Evolutionary conservation across 2,888 invertebrate genomes (phyloP).

Genomic region (Ophion ventricosus): DNA sequence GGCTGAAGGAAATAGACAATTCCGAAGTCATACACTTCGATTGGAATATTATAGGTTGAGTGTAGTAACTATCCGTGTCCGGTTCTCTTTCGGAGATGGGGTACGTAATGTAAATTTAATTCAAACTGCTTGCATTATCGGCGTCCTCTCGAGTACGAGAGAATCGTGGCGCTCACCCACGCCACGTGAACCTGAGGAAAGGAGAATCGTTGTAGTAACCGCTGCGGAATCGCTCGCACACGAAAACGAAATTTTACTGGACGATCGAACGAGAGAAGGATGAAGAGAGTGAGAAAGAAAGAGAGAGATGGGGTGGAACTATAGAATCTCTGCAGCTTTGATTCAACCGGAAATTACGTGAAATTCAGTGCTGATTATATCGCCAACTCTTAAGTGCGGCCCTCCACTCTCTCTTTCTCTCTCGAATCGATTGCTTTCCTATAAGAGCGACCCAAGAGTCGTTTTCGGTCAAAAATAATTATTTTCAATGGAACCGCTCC

Average conservation of each 20-base stretch:
- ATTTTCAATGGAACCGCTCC: conserved; percentile 63
- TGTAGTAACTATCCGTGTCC: conserved; percentile 37
- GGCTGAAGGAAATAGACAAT: conserved; percentile 60
- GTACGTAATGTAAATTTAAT: conserved; percentile 71
- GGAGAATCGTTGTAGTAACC: conserved; percentile 63
- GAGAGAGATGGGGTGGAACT: conserved; percentile 19
- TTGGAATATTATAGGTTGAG: conserved; percentile 53
- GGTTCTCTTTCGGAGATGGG: conserved; percentile 58
- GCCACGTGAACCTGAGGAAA: conserved; percentile 41
- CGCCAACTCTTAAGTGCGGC: conserved; percentile 66
- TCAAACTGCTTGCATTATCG: conserved; percentile 71
- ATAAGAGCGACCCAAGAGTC: conserved; percentile 71
- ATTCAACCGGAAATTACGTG: conserved; percentile 74
- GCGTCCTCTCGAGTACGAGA: conserved; percentile 52
- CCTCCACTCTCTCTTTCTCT: conserved; percentile 54
- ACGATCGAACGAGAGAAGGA: conserved; percentile 41
- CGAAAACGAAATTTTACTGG: conserved; percentile 53
- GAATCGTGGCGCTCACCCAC: conserved; percentile 23
- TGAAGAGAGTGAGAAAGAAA: conserved; percentile 13
- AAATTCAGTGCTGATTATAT: conserved; percentile 76
- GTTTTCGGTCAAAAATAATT: conserved; percentile 70
- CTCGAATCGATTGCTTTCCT: conserved; percentile 71
- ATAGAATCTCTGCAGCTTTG: conserved; percentile 66
- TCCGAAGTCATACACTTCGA: conserved; percentile 51
- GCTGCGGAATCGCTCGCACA: conserved; percentile 44